phyloP scores from a whole-genome alignment of 2,888 invertebrate genomes.

The Eurois occulta region DNA sequence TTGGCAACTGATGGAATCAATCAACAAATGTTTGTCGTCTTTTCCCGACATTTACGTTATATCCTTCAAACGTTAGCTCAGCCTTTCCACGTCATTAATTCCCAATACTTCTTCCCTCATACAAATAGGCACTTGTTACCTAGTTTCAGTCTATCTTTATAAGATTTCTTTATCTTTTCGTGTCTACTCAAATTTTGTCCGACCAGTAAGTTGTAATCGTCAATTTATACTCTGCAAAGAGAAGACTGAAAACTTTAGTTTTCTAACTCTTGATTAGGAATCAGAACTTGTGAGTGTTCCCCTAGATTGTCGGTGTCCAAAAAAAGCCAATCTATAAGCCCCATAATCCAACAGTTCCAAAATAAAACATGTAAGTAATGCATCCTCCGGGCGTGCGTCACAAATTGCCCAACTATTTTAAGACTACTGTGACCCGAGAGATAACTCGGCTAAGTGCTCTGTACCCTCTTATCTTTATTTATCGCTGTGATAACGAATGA shows the following conservation, averaged over 20 bases:
- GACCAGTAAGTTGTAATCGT: neutral
- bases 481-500: conserved; percentile 78
- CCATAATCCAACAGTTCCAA: conserved; percentile 44
- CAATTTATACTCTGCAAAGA: neutral
- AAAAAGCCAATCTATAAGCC: conserved; percentile 33
- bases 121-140: too few species aligned
- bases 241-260: neutral
- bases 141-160: neutral
- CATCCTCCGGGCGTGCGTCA: conserved; percentile 64
- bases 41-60: neutral
- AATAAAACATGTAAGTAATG: conserved; percentile 51
- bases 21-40: neutral
- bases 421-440: conserved; percentile 79
- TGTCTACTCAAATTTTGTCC: neutral
- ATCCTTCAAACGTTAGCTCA: neutral
- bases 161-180: neutral
- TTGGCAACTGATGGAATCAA: neutral
- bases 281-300: neutral
- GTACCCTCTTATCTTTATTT: conserved; percentile 80
- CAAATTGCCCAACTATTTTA: conserved; percentile 80
- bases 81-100: neutral
- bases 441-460: conserved; percentile 80
- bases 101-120: too few species aligned
- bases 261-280: neutral
- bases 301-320: neutral